Base-by-base conservation (phyloP, 23 tunicate genomes). In the Ciona savignyi region DNA sequence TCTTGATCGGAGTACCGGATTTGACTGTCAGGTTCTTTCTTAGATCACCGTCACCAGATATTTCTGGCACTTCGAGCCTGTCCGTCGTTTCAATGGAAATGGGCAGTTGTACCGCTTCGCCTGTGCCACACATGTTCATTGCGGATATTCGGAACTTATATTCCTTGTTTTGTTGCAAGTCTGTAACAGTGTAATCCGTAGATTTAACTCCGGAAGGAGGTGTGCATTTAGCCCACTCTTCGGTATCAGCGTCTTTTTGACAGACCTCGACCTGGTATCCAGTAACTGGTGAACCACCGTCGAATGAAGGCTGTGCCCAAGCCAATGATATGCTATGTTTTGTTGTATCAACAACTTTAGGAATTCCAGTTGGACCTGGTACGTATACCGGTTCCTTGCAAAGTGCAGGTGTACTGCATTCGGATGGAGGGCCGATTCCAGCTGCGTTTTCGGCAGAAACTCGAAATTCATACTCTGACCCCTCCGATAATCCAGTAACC, bases 381-480 rank as follows among this genome's bases (percentile, higher is more conserved):
- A 49, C 70, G 70, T 84, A 84, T 0, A 77, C 64, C 3, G 98
- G 98, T 27, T 93, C 98, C 69, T 86, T 78, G 60, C 95, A 96
- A 25, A 71, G 42, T 2, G 70, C 87, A 28, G 66, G 29, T 3
- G 27, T 33, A 63, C 88, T 81, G 4, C 60, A 21, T 65, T 81
- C 89, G 31, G 89, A 81, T 71, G 76, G 48, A 9, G 77, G 63
- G 21, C 93, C 87, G 23, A 76, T 63, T 32, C 98, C 98, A 62
- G 95, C 98, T 9, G 82, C 82, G 60, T 93, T 93, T 78, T 86
- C 89, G 49, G 98, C 98, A 15, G 93, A 68, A 23, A 93, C 88
- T 0, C 98, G 88, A 75, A 93, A 93, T 65, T 93, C 88, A 62
- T 77, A 82, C 51, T 82, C 85, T 23, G 88, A 79, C 25, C 77